Conservation (phyloP, 2,888 invertebrate species). For the Cotesia congregata region DNA sequence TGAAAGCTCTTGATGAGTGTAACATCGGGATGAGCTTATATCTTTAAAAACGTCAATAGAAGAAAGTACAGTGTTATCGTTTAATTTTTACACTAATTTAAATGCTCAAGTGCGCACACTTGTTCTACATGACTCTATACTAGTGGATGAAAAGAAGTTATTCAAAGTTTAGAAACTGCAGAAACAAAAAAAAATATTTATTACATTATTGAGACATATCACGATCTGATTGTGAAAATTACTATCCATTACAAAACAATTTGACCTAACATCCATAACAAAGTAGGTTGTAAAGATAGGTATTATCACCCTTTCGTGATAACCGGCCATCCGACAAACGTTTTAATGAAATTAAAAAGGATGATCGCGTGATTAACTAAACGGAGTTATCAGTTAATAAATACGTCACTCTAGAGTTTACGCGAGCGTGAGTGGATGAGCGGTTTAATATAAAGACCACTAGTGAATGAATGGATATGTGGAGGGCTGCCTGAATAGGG, state of each 20-base stretch:
- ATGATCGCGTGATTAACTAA: conserved; percentile 12
- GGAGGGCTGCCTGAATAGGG: neutral
- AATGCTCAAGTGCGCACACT: too few species aligned
- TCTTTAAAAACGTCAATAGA: too few species aligned
- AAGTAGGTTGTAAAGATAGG: too few species aligned
- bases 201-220: neutral
- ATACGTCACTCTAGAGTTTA: neutral
- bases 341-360: conserved; percentile 14
- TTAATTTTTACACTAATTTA: too few species aligned
- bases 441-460: neutral
- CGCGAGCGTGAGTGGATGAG: neutral
- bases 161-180: neutral
- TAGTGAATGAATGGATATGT: neutral
- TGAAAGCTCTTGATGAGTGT: too few species aligned
- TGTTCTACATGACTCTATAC: neutral
- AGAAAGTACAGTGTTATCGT: too few species aligned
- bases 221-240: neutral
- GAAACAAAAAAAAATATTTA: neutral
- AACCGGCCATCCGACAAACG: neutral
- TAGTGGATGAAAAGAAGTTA: neutral
- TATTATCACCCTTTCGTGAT: conserved; percentile 2
- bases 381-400: neutral
- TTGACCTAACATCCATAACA: too few species aligned
- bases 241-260: too few species aligned
- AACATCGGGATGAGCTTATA: too few species aligned